phyloP scores from a whole-genome alignment of 2,888 invertebrate species.

The Augochlorella aurata region DNA sequence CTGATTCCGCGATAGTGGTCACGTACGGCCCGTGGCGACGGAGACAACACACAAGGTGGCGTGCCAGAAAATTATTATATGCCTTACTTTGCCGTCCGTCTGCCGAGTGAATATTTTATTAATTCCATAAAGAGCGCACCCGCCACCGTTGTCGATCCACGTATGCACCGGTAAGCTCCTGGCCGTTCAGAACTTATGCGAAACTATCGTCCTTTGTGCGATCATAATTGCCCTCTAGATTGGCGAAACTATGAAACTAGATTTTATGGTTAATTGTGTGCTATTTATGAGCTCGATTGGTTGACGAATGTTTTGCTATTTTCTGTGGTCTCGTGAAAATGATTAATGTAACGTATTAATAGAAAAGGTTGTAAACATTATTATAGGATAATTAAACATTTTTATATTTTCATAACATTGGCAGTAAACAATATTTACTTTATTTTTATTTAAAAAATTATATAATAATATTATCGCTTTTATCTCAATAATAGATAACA shows the following conservation, averaged over 20 bases:
- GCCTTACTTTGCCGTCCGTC: slow-evolving; percentile 73
- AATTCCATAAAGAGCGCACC: slow-evolving; percentile 66
- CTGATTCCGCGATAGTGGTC: slow-evolving; percentile 73
- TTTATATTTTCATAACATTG: too few relatives aligned
- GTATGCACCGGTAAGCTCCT: slow-evolving; percentile 20
- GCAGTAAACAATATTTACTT: too few relatives aligned
- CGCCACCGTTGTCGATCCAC: slow-evolving; percentile 25
- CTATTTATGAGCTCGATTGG: neutral
- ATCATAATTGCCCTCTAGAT: neutral
- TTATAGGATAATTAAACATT: too few relatives aligned
- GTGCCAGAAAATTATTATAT: slow-evolving; percentile 77
- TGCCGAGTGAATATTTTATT: slow-evolving; percentile 77
- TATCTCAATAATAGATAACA: too few relatives aligned
- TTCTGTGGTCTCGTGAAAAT: neutral
- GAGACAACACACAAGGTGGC: slow-evolving; percentile 72
- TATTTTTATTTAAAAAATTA: too few relatives aligned
- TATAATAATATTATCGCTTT: too few relatives aligned
- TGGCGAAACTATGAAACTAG: neutral
- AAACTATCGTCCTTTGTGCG: slow-evolving; percentile 22
- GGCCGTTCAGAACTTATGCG: slow-evolving; percentile 29
- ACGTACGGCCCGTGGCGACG: slow-evolving; percentile 66
- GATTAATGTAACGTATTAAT: too few relatives aligned
- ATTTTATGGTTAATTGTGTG: neutral
- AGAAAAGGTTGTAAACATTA: too few relatives aligned
- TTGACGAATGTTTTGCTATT: neutral